Percentiles rank a stretch among this genome's conserved stretches.
phyloP scores from a whole-genome alignment of 1,140 invertebrate species.

The Thereuonema tuberculata region DNA sequence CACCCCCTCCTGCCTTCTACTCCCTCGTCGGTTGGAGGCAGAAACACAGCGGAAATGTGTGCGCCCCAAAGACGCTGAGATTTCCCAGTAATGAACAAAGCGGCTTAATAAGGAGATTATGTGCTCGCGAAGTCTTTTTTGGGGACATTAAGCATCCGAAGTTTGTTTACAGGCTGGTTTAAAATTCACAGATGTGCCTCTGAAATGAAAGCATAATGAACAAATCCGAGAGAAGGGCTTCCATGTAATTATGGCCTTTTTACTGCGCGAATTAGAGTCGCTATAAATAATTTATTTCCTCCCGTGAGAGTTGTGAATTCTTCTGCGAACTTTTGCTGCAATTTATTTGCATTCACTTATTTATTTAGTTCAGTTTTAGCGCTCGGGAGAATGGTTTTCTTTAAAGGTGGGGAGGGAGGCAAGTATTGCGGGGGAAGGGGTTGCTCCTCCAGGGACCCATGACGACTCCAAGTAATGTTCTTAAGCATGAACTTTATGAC shows the following conservation, averaged over 20 bases:
- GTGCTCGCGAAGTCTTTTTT: constrained; percentile 4
- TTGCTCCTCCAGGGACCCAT: too few relatives aligned
- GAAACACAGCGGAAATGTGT: too few relatives aligned
- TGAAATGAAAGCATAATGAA: constrained; percentile 1
- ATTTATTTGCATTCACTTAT: background rate
- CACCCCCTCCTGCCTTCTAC: background rate
- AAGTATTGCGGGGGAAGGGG: too few relatives aligned
- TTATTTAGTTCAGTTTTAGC: constrained; percentile 1
- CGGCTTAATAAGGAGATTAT: constrained; percentile 4
- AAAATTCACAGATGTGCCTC: constrained; percentile 1
- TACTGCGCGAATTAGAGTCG: constrained; percentile 6
- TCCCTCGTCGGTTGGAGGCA: background rate
- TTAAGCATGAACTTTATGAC: too few relatives aligned
- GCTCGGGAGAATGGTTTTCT: too few relatives aligned
- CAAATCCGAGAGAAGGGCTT: background rate
- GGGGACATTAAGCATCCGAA: constrained; percentile 4
- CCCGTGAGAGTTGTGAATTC: background rate
- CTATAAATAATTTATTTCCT: constrained; percentile 5
- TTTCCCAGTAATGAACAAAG: background rate
- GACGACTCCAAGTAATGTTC: too few relatives aligned
- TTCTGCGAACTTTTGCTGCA: background rate
- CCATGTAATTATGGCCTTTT: constrained; percentile 1
- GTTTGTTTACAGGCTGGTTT: constrained; percentile 5
- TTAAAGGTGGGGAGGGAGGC: too few relatives aligned
- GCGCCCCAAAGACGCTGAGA: too few relatives aligned